Base-by-base conservation (phyloP, 2,888 invertebrate species). In the Erebia palarica region DNA sequence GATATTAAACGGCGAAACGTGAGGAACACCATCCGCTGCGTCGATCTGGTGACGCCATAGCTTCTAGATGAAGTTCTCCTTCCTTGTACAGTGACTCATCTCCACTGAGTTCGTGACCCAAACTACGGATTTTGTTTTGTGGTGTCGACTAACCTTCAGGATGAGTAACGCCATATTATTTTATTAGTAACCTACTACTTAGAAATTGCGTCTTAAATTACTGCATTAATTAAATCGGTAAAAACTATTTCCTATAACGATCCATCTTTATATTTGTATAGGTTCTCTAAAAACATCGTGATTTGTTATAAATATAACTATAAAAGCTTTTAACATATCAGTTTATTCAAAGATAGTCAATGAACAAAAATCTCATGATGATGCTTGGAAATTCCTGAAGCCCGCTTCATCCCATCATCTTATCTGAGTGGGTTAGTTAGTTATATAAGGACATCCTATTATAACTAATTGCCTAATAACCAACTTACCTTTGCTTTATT, bases 31-130 rank as follows among this genome's bases (percentile, higher is more conserved):
- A 69, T 63, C 21, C 67, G 68, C 68, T 57, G 70, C 65, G 69
- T 74, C 66, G 76, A 69, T 75, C 68, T 76, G 87, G 86, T 92
- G 92, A 92, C 91, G 92, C 84, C 91, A 92, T 87, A 80, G 80
- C 82, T 83, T 84, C 87, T 81, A 84, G 86, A 88, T 90, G 68
- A 68, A 61, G 53, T 53, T 9, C 51, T 49, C 42, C 91, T 91
- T 92, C 92, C 91, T 91, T 82, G 83, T 87, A 83, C 65, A 76
- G 80, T 92, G 92, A 92, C 83, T 92, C 92, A 93, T 83, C 81
- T 72, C 69, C 76, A 75, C 66, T 80, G 74, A 81, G 86, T 79
- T 92, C 92, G 91, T 92, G 92, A 92, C 90, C 91, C 81, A 86
- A 77, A 80, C 84, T 75, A 83, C 83, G 83, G 85, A 87, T 89